Evolutionary conservation across 2,888 invertebrate species (phyloP).

Genomic region (Diabrotica balteata): DNA sequence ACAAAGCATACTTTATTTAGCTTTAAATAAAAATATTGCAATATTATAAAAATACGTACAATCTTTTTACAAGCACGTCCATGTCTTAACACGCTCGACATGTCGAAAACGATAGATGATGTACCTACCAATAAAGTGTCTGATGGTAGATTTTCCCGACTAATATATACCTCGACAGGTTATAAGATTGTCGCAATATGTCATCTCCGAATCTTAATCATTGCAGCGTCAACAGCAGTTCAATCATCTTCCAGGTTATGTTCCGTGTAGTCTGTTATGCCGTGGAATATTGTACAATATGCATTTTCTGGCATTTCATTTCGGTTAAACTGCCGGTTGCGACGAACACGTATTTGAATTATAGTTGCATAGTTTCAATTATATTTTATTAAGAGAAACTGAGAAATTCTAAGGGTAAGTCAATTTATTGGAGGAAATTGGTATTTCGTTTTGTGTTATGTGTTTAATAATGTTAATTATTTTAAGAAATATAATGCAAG

Average conservation of each 20-base stretch:
- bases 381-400: not conserved
- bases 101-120: conserved; percentile 25
- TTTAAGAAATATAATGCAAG: too few species aligned
- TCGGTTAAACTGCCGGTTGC: not conserved
- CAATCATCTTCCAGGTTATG: conserved; percentile 28
- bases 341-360: conserved; percentile 4
- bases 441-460: too few species aligned
- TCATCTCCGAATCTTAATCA: conserved; percentile 53
- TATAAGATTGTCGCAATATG: conserved; percentile 53
- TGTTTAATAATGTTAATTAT: too few species aligned
- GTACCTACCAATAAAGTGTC: conserved; percentile 27
- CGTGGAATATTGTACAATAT: conserved; percentile 18
- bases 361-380: not conserved
- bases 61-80: conserved; percentile 4
- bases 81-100: conserved; percentile 8
- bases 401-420: not conserved
- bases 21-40: too few species aligned
- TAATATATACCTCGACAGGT: conserved; percentile 45
- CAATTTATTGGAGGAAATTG: not conserved
- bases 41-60: too few species aligned
- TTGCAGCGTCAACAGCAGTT: conserved; percentile 35
- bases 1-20: too few species aligned
- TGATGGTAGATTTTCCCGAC: conserved; percentile 33
- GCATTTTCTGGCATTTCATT: conserved; percentile 25
- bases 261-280: conserved; percentile 14